Conservation (phyloP, 2,797 vertebrate genomes). For the Paguma larvata region DNA sequence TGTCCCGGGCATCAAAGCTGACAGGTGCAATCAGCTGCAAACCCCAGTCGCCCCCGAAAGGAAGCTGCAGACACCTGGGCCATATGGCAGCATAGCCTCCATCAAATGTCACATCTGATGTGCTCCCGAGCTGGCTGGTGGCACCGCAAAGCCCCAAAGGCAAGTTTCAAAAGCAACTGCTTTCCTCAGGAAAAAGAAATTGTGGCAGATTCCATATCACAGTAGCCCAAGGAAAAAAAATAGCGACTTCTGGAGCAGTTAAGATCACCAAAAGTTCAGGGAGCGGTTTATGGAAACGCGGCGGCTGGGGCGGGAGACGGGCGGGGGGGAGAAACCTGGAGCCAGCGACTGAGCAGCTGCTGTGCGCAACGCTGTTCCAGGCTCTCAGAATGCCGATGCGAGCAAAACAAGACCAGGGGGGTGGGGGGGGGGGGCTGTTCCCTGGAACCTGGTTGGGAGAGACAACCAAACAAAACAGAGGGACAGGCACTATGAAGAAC, state of each 20-base stretch:
- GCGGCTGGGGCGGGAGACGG: neutral
- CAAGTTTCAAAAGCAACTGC: slow-evolving; percentile 60
- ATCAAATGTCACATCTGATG: slow-evolving; percentile 67
- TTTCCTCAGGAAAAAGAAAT: neutral
- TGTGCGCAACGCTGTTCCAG: neutral
- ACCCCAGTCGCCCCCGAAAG: slow-evolving; percentile 50
- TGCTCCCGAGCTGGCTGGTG: slow-evolving; percentile 46
- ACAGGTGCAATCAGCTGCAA: slow-evolving; percentile 70
- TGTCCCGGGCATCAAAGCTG: slow-evolving; percentile 67
- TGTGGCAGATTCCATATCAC: neutral
- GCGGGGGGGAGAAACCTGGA: neutral
- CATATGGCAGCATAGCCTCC: neutral
- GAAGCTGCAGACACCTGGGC: slow-evolving; percentile 45
- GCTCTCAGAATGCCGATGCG: neutral
- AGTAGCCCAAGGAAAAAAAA: neutral
- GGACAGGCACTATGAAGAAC: neutral
- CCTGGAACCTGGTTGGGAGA: neutral
- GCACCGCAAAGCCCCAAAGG: slow-evolving; percentile 32
- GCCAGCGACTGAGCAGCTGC: neutral
- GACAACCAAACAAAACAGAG: neutral
- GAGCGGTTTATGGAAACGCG: neutral
- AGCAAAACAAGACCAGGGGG: neutral
- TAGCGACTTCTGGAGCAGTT: neutral
- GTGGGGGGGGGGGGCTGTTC: neutral
- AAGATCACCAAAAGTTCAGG: neutral